Base-by-base conservation (phyloP, 2,888 invertebrate genomes). In the Cryptocephalus primarius region DNA sequence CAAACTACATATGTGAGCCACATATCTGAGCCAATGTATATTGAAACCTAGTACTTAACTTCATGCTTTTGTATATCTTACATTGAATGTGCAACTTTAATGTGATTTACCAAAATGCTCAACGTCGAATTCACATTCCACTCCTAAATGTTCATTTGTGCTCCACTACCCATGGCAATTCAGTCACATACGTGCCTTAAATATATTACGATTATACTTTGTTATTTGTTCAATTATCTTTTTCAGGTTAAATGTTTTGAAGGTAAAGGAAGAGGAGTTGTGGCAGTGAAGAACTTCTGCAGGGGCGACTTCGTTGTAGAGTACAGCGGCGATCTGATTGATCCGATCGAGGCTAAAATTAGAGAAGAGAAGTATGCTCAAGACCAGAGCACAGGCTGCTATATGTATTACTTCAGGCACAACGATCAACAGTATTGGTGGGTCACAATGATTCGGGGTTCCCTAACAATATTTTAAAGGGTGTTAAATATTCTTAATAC, bases 381-480 rank as follows among this genome's bases (percentile, higher is more conserved):
- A 66, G 88, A 94, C 69, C 82, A 85, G 55, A 84, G 79, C 58
- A 82, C 88, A 31, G 97, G 99, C 50, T 99, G 97, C 72, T 99
- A 99, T 64, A 99, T 99, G 97, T 99, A 97, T 76, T 99, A 96
- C 74, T 99, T 99, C 71, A 84, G 84, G 60, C 85, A 89, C 67
- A 85, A 85, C 61, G 86, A 85, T 67, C 85, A 87, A 70, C 88
- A 88, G 73, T 93, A 90, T 77, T 96, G 95, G 92, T 93, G 70
- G 78, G 79, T 68, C 11, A 8, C 13, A 10, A n/a, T 9, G 8
- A 39, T 10, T 39, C n/a, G n/a, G 9, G n/a, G 14, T 1, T 39
- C 39, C 13, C 13, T 8, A 13, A 39, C 11, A 38, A 38, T 12
- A 12, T 38, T 4, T 38, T 3, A n/a, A n/a, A n/a, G n/a, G n/a